Conservation (phyloP, 1,140 invertebrate genomes). For the Venturia canescens region DNA sequence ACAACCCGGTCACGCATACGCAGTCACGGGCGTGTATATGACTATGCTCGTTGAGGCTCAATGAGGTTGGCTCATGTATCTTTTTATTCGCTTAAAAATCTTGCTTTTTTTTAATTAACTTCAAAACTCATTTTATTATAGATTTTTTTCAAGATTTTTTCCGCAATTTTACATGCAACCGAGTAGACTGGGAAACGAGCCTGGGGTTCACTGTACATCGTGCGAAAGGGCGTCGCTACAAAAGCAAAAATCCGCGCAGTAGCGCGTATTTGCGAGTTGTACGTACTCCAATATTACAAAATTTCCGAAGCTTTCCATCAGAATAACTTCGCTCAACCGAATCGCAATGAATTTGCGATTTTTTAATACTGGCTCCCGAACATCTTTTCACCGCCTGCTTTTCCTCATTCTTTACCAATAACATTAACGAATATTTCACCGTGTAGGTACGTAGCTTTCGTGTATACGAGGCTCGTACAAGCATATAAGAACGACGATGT, state of each 20-base stretch:
- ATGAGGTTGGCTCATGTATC: not conserved
- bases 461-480: conserved; percentile 43
- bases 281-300: too few relatives aligned
- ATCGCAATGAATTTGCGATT: too few relatives aligned
- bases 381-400: not conserved
- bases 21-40: conserved; percentile 21
- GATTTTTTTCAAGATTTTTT: not conserved
- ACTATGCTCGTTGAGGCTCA: not conserved
- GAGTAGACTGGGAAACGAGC: not conserved
- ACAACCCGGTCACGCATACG: conserved; percentile 54
- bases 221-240: too few relatives aligned
- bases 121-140: not conserved
- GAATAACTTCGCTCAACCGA: too few relatives aligned
- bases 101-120: not conserved
- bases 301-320: too few relatives aligned
- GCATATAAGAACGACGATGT: conserved; percentile 47
- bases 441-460: not conserved
- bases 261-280: too few relatives aligned
- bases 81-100: not conserved
- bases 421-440: too few relatives aligned
- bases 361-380: not conserved
- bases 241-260: too few relatives aligned
- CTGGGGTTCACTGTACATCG: too few relatives aligned
- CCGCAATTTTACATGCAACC: not conserved
- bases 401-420: too few relatives aligned